Conservation (phyloP, 92 coral and sea anemone species). For the Ricordea florida region DNA sequence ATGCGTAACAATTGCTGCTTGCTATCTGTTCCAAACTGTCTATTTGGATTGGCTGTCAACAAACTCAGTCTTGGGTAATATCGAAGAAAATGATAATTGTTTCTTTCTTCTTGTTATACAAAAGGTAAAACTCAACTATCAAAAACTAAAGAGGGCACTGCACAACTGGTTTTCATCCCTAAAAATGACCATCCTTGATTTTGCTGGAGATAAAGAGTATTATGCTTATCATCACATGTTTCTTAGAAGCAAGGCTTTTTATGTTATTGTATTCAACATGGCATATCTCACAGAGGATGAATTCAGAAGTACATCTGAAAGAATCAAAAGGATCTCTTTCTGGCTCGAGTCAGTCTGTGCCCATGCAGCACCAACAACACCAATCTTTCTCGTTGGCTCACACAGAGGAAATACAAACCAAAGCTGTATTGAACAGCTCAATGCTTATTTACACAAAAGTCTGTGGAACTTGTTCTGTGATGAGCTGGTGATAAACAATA, state of each 20-base stretch:
- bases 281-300: slow-evolving; percentile 8
- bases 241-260: slow-evolving; percentile 35
- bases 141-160: slow-evolving; percentile 28
- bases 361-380: slow-evolving; percentile 31
- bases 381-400: slow-evolving; percentile 55
- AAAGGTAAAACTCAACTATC: slow-evolving; percentile 18
- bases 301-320: slow-evolving; percentile 3
- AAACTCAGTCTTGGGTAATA: neutral
- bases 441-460: slow-evolving; percentile 1
- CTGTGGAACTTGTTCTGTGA: slow-evolving; percentile 32
- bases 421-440: neutral
- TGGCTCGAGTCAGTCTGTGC: slow-evolving; percentile 61
- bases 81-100: neutral
- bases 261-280: slow-evolving; percentile 44
- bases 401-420: slow-evolving; percentile 25
- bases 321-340: slow-evolving; percentile 13
- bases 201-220: slow-evolving; percentile 62
- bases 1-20: too few species aligned
- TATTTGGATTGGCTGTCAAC: too few species aligned
- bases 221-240: slow-evolving; percentile 46
- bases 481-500: slow-evolving; percentile 14
- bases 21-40: too few species aligned
- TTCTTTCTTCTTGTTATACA: slow-evolving; percentile 1
- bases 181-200: slow-evolving; percentile 54
- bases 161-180: slow-evolving; percentile 14